Conservation (phyloP, 2,888 invertebrate genomes). For the Lepidocyrtoides sp. region DNA sequence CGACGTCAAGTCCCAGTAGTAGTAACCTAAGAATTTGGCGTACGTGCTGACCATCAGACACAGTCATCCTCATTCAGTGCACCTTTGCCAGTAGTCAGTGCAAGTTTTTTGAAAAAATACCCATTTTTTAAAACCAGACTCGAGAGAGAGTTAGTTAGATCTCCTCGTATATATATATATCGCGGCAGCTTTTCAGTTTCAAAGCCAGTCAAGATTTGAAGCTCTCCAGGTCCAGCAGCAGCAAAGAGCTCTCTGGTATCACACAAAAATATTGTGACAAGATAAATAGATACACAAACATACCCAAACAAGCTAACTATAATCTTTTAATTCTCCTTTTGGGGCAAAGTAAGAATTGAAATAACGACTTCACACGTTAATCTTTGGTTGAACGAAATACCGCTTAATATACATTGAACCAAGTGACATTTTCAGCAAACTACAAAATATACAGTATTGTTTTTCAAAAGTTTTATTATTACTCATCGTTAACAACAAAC, state of each 20-base stretch:
- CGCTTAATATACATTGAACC: too few species aligned
- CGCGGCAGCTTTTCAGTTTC: conserved; percentile 11
- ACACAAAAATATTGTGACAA: too few species aligned
- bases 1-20: neutral
- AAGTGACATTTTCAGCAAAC: too few species aligned
- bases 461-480: neutral
- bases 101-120: conserved; percentile 22
- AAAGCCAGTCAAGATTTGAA: conserved; percentile 60
- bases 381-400: neutral
- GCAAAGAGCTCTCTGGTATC: conserved; percentile 54
- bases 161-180: conserved; percentile 37
- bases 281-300: neutral
- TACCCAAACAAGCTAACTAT: neutral
- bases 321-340: neutral
- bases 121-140: conserved; percentile 42
- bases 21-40: conserved; percentile 44
- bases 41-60: conserved; percentile 46
- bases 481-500: neutral
- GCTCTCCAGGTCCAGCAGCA: conserved; percentile 58
- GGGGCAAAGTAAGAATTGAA: conserved; percentile 45
- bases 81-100: conserved; percentile 6
- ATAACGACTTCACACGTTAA: neutral
- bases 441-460: neutral
- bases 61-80: conserved; percentile 23
- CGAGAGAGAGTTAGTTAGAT: conserved; percentile 27